phyloP scores from a whole-genome alignment of 2,888 invertebrate genomes.

The Drosophila robusta region DNA sequence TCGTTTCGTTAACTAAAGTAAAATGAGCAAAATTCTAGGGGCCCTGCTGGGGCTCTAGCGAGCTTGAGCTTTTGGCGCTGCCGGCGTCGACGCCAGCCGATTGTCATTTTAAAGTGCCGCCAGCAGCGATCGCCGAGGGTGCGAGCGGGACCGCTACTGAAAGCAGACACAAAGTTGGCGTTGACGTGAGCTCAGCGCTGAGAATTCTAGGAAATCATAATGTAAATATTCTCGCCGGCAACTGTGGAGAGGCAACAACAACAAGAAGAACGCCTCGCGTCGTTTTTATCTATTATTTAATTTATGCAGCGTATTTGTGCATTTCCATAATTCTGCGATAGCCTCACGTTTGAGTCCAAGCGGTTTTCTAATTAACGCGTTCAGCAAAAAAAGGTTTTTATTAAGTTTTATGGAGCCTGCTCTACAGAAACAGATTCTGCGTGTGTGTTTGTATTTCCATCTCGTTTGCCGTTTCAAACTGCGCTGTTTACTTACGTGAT shows the following conservation, averaged over 20 bases:
- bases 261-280: constrained; percentile 22
- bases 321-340: constrained; percentile 59
- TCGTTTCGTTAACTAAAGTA: constrained; percentile 83
- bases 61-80: constrained; percentile 39
- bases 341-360: constrained; percentile 59
- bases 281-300: constrained; percentile 56
- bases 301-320: constrained; percentile 64
- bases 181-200: constrained; percentile 51
- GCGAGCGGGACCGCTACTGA: constrained; percentile 40
- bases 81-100: constrained; percentile 21
- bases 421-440: constrained; percentile 3
- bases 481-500: constrained; percentile 38
- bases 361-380: constrained; percentile 72
- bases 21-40: constrained; percentile 65
- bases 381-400: constrained; percentile 39
- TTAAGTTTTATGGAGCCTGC: constrained; percentile 19
- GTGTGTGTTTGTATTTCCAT: constrained; percentile 38
- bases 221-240: constrained; percentile 58
- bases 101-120: constrained; percentile 47
- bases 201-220: constrained; percentile 70
- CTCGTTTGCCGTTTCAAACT: constrained; percentile 29
- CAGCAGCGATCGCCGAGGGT: constrained; percentile 36
- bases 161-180: constrained; percentile 23
- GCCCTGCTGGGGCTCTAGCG: constrained; percentile 7
- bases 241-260: constrained; percentile 16